Conservation (phyloP, 2,113 vertebrate species). For the Tenebrosternarchus preto region DNA sequence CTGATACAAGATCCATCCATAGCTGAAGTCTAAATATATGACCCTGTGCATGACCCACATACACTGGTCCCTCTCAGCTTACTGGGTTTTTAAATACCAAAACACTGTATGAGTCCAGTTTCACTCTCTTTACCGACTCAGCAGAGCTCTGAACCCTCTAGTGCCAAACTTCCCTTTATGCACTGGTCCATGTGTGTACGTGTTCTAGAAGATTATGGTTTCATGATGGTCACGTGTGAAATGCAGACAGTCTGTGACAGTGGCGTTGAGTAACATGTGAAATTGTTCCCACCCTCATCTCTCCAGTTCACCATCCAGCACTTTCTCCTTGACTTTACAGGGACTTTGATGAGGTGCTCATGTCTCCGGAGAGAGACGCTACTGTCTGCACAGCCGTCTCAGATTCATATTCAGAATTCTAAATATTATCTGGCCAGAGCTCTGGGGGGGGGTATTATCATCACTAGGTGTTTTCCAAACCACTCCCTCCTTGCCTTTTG, state of each 20-base stretch:
- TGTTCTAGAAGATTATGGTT: neutral
- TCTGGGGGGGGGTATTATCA: neutral
- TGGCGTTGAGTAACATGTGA: neutral
- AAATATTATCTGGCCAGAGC: conserved; percentile 29
- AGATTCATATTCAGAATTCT: conserved; percentile 24
- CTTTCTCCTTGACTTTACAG: neutral
- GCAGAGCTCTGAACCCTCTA: conserved; percentile 16
- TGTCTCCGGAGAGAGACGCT: conserved; percentile 14
- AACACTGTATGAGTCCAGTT: conserved; percentile 52
- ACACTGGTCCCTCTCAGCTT: conserved; percentile 56
- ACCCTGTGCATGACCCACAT: conserved; percentile 28
- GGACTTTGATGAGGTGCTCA: neutral
- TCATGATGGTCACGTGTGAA: too few relatives aligned
- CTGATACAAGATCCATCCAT: conserved; percentile 45
- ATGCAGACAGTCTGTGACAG: neutral
- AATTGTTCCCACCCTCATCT: conserved; percentile 36
- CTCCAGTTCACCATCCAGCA: neutral
- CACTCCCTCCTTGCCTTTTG: neutral
- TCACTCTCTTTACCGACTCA: conserved; percentile 31
- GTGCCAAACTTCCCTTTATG: conserved; percentile 54
- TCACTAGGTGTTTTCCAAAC: neutral
- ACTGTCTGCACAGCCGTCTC: conserved; percentile 30
- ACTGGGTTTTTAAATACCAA: conserved; percentile 62
- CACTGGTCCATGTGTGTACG: conserved; percentile 13
- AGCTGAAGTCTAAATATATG: conserved; percentile 65